Base-by-base conservation (phyloP, 1,140 invertebrate species). In the Euborellia annulipes region DNA sequence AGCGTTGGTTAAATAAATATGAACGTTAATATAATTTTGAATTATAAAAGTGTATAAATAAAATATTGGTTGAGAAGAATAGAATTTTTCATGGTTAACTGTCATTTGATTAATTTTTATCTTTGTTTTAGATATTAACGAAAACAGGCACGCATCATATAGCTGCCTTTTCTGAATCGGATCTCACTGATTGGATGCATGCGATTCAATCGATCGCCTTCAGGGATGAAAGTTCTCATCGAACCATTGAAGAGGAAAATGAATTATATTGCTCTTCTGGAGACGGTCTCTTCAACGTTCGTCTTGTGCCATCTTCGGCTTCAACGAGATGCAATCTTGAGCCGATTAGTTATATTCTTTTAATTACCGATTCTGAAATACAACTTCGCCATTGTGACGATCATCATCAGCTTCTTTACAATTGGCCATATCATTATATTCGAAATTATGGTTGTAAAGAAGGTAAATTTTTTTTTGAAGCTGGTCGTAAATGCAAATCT, bases 341-440 rank as follows among this genome's bases (percentile, higher is more conserved):
- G 54, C 64, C 70, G 11, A 78, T 74, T 46, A 68, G 71, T 30
- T 89, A 87, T 55, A 76, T 76, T 11, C 62, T 89, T 27, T 63
- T 85, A 23, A 70, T 87, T 45, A 81, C 79, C 22, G 61, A 76
- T 8, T 76, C 73, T 27, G 76, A 80, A 46, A 72, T 87, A 53
- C 80, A 84, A 60, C 60, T 86, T 45, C 70, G 76, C 58, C 75
- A 78, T 55, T 57, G 65, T n/a, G 72, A 75, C 52, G 69, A 75
- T 50, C 69, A 70, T 47, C 30, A 51, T 8, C 68, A 69, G 47
- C 58, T 80, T 6, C 63, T 84, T 44, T 84, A 74, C 49, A 82
- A 75, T n/a, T 91, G 86, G 86, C 85, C 85, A 32, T 90, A 85
- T 60, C 73, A 76, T 50, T 87, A 79, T 56, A 88, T 91, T 48